Evolutionary conservation across 2,797 vertebrate genomes (phyloP).

Genomic region (Microctenopoma stevenorrisi): DNA sequence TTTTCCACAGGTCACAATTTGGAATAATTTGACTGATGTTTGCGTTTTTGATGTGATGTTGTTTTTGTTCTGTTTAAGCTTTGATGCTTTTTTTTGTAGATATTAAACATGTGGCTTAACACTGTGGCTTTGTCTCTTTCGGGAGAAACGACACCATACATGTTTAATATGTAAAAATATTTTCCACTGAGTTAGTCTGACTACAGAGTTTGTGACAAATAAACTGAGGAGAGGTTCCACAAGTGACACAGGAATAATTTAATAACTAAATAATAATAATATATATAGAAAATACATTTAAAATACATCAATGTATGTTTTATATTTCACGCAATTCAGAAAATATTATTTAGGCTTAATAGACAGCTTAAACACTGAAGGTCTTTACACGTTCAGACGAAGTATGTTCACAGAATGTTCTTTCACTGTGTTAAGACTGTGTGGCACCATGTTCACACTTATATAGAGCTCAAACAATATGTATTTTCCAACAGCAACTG

Average conservation of each 20-base stretch:
- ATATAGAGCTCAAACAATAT: conserved; percentile 29
- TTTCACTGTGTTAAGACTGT: not conserved
- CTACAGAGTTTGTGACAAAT: not conserved
- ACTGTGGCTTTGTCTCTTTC: not conserved
- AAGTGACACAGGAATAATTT: not conserved
- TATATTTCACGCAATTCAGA: not conserved
- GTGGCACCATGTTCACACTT: conserved; percentile 1
- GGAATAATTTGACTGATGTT: not conserved
- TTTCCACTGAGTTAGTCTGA: not conserved
- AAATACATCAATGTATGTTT: too few species aligned
- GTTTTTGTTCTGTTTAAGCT: not conserved
- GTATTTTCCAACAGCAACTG: conserved; percentile 24
- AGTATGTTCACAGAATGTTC: too few species aligned
- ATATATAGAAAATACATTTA: too few species aligned
- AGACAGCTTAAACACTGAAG: not conserved
- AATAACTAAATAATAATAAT: too few species aligned
- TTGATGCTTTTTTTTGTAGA: not conserved
- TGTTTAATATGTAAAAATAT: not conserved
- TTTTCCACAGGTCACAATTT: not conserved
- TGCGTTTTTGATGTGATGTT: not conserved
- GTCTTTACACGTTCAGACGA: not conserved
- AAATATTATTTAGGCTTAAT: not conserved
- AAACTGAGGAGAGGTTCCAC: too few species aligned
- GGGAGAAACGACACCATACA: not conserved
- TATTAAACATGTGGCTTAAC: not conserved